Evolutionary conservation across 2,888 invertebrate species (phyloP).

Genomic region (Trimorus sp.): DNA sequence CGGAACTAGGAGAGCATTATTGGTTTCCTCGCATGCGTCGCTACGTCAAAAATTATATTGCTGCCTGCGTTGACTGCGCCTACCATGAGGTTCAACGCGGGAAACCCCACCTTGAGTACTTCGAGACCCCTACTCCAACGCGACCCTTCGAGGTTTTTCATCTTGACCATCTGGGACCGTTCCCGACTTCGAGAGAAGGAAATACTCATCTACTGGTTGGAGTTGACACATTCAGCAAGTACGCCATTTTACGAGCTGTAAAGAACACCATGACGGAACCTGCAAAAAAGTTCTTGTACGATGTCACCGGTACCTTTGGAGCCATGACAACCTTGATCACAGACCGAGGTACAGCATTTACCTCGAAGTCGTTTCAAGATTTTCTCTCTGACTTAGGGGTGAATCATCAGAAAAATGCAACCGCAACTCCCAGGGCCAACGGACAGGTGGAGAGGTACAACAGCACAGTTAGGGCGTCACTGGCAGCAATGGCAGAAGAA

Average conservation of each 20-base stretch:
- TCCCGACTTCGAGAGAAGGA: not conserved
- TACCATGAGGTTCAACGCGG: not conserved
- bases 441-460: too few species aligned
- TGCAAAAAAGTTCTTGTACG: not conserved
- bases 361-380: too few species aligned
- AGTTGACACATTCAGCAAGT: slow-evolving; percentile 17
- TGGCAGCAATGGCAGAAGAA: too few species aligned
- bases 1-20: not conserved
- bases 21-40: slow-evolving; percentile 22
- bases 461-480: too few species aligned
- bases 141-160: slow-evolving; percentile 11
- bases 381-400: too few species aligned
- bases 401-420: too few species aligned
- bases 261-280: not conserved
- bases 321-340: not conserved
- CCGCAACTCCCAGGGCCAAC: too few species aligned
- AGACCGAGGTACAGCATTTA: too few species aligned
- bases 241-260: not conserved
- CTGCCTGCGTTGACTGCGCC: slow-evolving; percentile 23
- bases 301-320: not conserved
- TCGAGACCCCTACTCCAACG: not conserved
- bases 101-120: not conserved
- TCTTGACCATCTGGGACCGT: slow-evolving; percentile 8
- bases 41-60: slow-evolving; percentile 16
- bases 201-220: not conserved